Percentiles rank a stretch among this genome's conserved stretches.
These are phyloP conservation scores for Microtus pennsylvanicus DNA, from an alignment of 2,113 vertebrate species.

Conservation along the genomic window DNA sequence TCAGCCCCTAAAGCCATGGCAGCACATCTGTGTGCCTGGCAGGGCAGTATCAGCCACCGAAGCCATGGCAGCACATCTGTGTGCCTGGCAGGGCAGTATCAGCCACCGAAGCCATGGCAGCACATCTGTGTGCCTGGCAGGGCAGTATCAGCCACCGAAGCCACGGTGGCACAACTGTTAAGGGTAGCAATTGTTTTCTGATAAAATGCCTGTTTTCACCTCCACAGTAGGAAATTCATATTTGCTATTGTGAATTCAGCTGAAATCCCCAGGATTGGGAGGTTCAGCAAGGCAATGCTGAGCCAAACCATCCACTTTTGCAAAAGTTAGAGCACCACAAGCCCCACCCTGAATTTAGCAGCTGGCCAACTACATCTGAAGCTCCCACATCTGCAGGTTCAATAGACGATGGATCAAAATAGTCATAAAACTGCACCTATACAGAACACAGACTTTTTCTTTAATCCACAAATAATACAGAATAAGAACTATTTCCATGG, in stretches of 20 bases:
- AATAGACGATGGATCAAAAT: not conserved
- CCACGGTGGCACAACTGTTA: not conserved
- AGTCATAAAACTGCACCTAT: not conserved
- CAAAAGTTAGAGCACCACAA: not conserved
- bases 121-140: too few species aligned
- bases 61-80: too few species aligned
- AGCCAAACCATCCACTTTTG: not conserved
- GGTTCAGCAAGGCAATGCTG: not conserved
- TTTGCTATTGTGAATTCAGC: not conserved
- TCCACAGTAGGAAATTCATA: not conserved
- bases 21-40: not conserved
- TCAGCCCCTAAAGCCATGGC: rapidly evolving
- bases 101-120: rapidly evolving
- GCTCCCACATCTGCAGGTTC: not conserved
- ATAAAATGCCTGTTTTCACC: not conserved
- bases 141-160: not conserved
- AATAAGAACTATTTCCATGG: not conserved
- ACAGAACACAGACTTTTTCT: not conserved
- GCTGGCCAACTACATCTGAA: not conserved
- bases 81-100: not conserved
- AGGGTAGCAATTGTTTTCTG: not conserved
- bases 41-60: rapidly evolving
- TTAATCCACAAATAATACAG: not conserved
- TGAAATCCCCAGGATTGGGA: not conserved
- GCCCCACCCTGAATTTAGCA: not conserved